Conservation (phyloP, 2,113 vertebrate species). For the Peromyscus californicus region DNA sequence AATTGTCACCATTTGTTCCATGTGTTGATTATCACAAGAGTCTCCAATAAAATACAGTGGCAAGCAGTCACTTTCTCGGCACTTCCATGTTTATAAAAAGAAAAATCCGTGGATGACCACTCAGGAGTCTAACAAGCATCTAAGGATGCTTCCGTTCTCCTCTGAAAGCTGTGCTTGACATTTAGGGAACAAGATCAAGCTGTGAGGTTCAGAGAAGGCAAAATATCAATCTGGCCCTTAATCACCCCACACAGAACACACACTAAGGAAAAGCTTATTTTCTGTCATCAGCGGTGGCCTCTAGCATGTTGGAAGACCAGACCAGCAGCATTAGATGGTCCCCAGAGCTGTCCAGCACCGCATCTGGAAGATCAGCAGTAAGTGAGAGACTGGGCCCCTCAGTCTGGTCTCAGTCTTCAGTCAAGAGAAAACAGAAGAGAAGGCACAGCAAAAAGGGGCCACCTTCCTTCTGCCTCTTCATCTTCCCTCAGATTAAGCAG, state of each 20-base stretch:
- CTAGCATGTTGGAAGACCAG: background rate
- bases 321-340: background rate
- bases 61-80: background rate
- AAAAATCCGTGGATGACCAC: background rate
- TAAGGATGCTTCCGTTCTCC: background rate
- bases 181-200: background rate
- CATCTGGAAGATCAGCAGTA: no score
- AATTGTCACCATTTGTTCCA: no score
- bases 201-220: background rate
- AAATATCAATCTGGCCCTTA: background rate
- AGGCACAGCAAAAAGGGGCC: accelerated
- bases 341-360: accelerated
- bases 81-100: background rate
- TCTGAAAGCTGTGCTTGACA: background rate
- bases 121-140: background rate
- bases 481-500: background rate
- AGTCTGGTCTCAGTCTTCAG: background rate
- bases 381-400: background rate
- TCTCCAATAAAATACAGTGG: background rate
- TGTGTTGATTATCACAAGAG: background rate
- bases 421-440: background rate
- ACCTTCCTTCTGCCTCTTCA: background rate
- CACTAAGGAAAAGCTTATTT: background rate
- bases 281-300: background rate
- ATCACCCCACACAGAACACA: background rate